Evolutionary conservation across 2,797 vertebrate species (phyloP).

Genomic region (Streptopelia turtur): DNA sequence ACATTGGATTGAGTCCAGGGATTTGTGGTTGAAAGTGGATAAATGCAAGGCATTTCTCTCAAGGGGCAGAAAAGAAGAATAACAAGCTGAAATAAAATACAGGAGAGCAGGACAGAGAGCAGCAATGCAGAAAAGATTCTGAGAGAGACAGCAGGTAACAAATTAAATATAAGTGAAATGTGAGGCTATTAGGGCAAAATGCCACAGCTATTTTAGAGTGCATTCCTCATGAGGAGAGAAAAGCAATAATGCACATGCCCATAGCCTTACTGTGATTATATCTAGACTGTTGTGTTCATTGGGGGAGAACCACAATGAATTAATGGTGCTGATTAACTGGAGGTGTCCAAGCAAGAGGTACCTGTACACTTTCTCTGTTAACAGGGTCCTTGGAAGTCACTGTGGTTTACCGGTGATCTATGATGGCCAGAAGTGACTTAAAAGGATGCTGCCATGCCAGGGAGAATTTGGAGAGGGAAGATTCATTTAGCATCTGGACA

Average conservation of each 20-base stretch:
- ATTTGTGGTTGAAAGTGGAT: conserved; percentile 5
- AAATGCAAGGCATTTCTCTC: conserved; percentile 1
- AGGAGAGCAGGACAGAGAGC: not conserved
- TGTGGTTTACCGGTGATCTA: not conserved
- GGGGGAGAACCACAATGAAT: not conserved
- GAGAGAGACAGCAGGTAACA: conserved; percentile 31
- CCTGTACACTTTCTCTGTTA: not conserved
- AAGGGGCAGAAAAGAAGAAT: not conserved
- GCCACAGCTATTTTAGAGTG: not conserved
- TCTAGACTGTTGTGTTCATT: not conserved
- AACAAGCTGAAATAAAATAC: conserved; percentile 38
- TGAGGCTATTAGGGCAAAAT: conserved; percentile 11
- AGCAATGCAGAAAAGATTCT: conserved; percentile 29
- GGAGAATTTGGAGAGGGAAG: not conserved
- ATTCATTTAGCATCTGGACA: not conserved
- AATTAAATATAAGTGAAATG: conserved; percentile 46
- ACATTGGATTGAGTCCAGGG: not conserved
- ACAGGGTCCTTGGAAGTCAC: not conserved
- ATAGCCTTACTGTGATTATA: not conserved
- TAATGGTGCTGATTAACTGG: not conserved
- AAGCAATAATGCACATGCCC: not conserved
- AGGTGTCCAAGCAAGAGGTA: not conserved
- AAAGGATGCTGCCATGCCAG: not conserved
- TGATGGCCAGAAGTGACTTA: not conserved
- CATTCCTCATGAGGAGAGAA: not conserved